Evolutionary conservation across 2,888 invertebrate genomes (phyloP), one percentile per base, ranked within the genome.

Genomic region (Lobophora halterata): DNA sequence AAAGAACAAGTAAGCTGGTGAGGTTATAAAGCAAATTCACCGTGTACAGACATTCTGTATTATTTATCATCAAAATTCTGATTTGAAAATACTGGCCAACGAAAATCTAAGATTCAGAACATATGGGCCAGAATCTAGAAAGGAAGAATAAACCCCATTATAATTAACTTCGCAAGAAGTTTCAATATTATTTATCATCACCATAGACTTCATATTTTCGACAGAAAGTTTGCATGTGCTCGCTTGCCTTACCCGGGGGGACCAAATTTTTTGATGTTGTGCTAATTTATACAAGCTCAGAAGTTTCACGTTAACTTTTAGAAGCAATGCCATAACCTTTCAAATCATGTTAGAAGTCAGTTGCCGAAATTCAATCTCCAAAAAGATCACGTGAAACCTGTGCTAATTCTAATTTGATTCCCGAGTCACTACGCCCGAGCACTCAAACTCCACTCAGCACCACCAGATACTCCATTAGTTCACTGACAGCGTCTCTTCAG

Each of bases 371-470:
- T 17, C 5, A 3, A 17, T n/a, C n/a, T n/a, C n/a, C 5, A 20
- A 7, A 23, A 42, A 37, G 57, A 58, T 59, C 58, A 57, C 68
- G 65, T 56, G 60, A 51, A 54, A 52, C 45, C 53, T 26, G 44
- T 55, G 43, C 46, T 47, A 38, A 49, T 33, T 21, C 16, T 63
- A 66, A 58, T 58, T 40, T 49, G 32, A 18, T 52, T 58, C 70
- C 72, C 69, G 61, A 67, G 68, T 71, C 72, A 71, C 72, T 65
- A 61, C 67, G 72, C 70, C 77, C 74, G 68, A 69, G 74, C 75
- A 72, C 76, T 68, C 61, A 58, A 64, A 61, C 61, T 68, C 72
- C 73, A 70, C 71, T 61, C 61, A 67, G 70, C 71, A 70, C 71
- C 64, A 57, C 47, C 39, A 40, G 33, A 41, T 26, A 36, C 31